Conservation (phyloP, 2,113 vertebrate species). For the Strix aluco region DNA sequence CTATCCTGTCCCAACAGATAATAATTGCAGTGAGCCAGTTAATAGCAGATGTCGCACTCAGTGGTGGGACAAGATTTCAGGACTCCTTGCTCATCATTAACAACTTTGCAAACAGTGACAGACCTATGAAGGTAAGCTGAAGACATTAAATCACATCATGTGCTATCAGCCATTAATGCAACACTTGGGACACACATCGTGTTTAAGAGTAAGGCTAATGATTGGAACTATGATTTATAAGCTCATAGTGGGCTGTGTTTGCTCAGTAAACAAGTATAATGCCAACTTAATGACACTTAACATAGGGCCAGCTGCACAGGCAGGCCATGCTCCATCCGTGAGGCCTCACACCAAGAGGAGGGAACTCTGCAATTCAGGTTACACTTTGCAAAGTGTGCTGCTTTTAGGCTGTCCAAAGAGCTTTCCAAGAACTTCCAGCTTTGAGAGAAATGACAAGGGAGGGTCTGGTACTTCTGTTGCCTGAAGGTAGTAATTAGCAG, state of each 20-base stretch:
- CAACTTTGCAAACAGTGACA: constrained; percentile 98
- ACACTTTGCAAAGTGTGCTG: not conserved
- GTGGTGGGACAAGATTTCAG: constrained; percentile 93
- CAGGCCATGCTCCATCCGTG: not conserved
- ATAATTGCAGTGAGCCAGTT: constrained; percentile 98
- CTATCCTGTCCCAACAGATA: constrained; percentile 78
- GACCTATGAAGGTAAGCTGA: constrained; percentile 90
- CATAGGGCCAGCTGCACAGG: not conserved
- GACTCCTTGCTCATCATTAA: constrained; percentile 98
- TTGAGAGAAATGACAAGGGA: not conserved
- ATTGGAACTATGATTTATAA: not conserved
- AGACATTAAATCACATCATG: not conserved
- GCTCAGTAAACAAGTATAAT: not conserved
- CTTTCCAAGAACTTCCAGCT: not conserved
- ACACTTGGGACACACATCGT: not conserved
- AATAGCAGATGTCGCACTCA: constrained; percentile 93
- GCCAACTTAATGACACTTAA: not conserved
- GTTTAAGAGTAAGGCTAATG: not conserved
- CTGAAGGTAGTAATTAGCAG: not conserved
- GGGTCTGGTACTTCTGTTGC: not conserved
- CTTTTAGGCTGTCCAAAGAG: not conserved
- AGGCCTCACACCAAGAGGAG: not conserved
- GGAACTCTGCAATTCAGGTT: not conserved
- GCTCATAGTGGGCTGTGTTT: not conserved
- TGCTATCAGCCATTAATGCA: not conserved